Conservation (phyloP, 2,797 vertebrate species). For the Falco peregrinus region DNA sequence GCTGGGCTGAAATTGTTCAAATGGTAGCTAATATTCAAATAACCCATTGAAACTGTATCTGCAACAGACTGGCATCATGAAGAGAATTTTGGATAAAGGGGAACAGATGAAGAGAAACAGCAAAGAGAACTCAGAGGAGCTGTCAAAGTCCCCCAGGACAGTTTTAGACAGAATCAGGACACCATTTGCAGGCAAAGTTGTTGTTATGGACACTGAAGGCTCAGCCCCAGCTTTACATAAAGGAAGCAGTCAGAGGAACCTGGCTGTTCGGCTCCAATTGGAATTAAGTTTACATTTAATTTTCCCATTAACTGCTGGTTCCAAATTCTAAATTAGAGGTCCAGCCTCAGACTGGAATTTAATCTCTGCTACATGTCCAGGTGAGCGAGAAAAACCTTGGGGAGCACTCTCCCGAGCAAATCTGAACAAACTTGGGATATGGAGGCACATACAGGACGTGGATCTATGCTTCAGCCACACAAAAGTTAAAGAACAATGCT, state of each 20-base stretch:
- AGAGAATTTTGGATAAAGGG: constrained; percentile 66
- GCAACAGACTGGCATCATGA: constrained; percentile 48
- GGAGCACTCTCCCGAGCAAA: not conserved
- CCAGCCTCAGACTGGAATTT: not conserved
- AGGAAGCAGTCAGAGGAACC: constrained; percentile 18
- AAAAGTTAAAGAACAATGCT: not conserved
- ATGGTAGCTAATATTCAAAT: constrained; percentile 54
- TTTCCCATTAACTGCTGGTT: not conserved
- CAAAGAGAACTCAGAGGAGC: constrained; percentile 60
- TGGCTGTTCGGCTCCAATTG: not conserved
- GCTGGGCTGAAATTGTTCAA: constrained; percentile 26
- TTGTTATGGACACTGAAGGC: constrained; percentile 67
- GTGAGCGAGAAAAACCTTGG: not conserved
- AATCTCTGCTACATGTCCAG: rapidly evolving
- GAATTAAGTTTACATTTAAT: constrained; percentile 50
- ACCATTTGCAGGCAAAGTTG: constrained; percentile 54
- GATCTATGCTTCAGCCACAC: not conserved
- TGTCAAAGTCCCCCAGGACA: constrained; percentile 67
- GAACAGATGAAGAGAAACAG: constrained; percentile 63
- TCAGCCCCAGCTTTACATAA: not conserved
- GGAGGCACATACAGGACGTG: not conserved
- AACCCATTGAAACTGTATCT: constrained; percentile 36
- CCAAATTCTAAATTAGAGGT: not conserved
- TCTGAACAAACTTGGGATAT: not conserved
- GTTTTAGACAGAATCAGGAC: constrained; percentile 71